Evolutionary conservation across 2,797 vertebrate species (phyloP).

Genomic region (Xerus rutilus): DNA sequence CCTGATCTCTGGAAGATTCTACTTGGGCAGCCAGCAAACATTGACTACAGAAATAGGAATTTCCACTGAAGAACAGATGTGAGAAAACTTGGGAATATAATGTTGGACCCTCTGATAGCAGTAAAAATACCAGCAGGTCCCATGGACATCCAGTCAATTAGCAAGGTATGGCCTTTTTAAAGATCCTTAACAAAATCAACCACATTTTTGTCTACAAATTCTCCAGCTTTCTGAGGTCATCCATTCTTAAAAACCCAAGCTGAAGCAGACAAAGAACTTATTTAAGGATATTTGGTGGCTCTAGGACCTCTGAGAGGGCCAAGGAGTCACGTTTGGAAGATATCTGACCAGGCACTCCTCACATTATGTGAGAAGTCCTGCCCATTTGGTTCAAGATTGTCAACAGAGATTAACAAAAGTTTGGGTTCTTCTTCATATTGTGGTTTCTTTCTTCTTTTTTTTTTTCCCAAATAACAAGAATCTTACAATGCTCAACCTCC

Average conservation of each 20-base stretch:
- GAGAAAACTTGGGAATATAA: not conserved
- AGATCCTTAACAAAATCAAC: not conserved
- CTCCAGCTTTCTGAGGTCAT: not conserved
- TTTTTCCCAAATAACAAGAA: not conserved
- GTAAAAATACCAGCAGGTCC: not conserved
- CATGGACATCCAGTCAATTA: not conserved
- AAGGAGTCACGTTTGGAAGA: not conserved
- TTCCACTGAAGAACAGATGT: not conserved
- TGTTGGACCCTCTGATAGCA: not conserved
- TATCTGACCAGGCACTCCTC: not conserved
- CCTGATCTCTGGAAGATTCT: not conserved
- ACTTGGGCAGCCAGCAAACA: not conserved
- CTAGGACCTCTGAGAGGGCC: not conserved
- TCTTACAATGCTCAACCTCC: not conserved
- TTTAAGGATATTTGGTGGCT: not conserved
- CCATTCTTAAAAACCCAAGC: not conserved
- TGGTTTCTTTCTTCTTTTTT: not conserved
- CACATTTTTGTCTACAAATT: not conserved
- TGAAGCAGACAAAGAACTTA: not conserved
- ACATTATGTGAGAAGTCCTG: not conserved
- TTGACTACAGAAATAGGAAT: not conserved
- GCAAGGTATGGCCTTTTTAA: not conserved
- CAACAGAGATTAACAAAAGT: not conserved
- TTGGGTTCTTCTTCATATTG: not conserved
- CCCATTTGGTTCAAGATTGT: not conserved